Base-by-base conservation (phyloP, 2,888 invertebrate genomes). In the Lypha dubia region DNA sequence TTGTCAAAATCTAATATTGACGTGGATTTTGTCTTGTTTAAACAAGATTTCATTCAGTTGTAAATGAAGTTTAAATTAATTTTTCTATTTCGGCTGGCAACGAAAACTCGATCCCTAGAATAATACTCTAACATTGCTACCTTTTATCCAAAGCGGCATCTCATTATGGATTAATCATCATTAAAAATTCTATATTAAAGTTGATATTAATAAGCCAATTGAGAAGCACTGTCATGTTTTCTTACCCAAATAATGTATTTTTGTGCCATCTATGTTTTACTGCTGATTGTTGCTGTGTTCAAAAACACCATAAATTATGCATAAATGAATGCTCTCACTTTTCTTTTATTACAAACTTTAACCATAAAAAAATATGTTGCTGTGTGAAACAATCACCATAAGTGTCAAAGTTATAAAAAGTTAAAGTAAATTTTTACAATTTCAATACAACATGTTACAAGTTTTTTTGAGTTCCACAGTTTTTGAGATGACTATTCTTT, bases 321-420 rank as follows among this genome's bases (percentile, higher is more conserved):
- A 53, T 28, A 22, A 44, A 44, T 32, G 32, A 7, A 35, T 32
- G 32, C 8, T 8, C 4, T 8, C 11, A 35, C 3, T 7, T 35
- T 35, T 70, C 20, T 58, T 60, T 35, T 46, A 11, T n/a, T 46
- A 20, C 20, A 28, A 58, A 58, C 32, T 71, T 58, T 71, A 32
- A n/a, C 22, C 32, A 60, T 46, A 58, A 60, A 35, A n/a, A 32
- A 32, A 35, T n/a, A 35, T 28, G 17, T 71, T n/a, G n/a, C 28
- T 28, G 28, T 28, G 2, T 60, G n/a, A 49, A 60, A 60, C 35
- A 46, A 32, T 20, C 32, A 58, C 1, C 22, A 15, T 17, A 35
- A 73, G 49, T 60, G 46, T 60, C 73, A 62, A 62, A 35, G n/a
- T 46, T 20, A 46, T 22, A 46, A 49, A 73, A 60, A 35, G 46